phyloP scores from a whole-genome alignment of 1,140 invertebrate genomes.

The Apis cerana region DNA sequence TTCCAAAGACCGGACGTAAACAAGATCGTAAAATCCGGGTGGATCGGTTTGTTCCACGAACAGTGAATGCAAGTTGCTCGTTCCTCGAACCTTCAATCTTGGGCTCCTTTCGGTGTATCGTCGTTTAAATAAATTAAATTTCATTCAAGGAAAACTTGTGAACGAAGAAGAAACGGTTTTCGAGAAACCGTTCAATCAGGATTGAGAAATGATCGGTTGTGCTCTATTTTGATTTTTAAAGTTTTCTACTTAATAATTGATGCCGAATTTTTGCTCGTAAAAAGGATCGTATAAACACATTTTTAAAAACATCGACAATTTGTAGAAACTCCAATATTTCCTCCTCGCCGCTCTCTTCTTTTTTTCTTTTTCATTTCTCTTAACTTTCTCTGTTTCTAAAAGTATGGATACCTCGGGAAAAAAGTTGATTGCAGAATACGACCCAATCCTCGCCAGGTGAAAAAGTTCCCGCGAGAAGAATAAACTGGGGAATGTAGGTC shows the following conservation, averaged over 20 bases:
- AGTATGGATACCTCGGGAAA: too few species aligned
- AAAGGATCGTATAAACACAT: too few species aligned
- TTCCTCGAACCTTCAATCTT: conserved; percentile 1
- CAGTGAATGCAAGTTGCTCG: conserved; percentile 2
- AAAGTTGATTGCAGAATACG: too few species aligned
- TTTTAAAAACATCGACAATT: too few species aligned
- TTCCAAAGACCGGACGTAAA: conserved; percentile 54
- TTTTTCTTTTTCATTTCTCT: too few species aligned
- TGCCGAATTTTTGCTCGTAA: too few species aligned
- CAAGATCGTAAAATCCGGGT: conserved; percentile 63
- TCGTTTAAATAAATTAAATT: conserved; percentile 18
- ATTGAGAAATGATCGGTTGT: background rate
- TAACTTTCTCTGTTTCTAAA: too few species aligned
- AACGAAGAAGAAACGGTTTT: background rate
- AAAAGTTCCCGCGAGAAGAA: background rate
- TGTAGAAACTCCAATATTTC: too few species aligned
- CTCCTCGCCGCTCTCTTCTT: too few species aligned
- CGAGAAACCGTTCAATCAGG: background rate
- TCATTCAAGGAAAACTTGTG: background rate
- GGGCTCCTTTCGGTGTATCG: background rate
- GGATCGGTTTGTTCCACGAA: conserved; percentile 50
- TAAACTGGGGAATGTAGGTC: too few species aligned
- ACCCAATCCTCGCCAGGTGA: background rate
- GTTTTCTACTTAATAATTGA: too few species aligned
- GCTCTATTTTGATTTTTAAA: too few species aligned